These are phyloP conservation scores for Psammodynastes pulverulentus DNA, from an alignment of 2,113 vertebrate genomes.

Conservation along the genomic window DNA sequence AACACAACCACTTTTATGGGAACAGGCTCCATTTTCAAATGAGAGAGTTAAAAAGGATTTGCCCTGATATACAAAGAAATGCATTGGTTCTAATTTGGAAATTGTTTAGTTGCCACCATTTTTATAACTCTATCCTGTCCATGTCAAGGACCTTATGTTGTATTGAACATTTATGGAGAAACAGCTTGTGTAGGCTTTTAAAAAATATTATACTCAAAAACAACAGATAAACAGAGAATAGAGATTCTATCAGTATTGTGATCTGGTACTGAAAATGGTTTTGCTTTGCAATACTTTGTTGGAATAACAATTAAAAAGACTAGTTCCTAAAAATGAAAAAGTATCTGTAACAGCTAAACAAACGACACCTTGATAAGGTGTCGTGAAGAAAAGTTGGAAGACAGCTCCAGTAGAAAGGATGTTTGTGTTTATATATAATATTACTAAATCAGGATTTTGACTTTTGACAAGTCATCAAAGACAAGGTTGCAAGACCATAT, in stretches of 20 bases:
- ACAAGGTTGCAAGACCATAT: neutral
- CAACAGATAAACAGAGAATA: neutral
- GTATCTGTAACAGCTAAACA: neutral
- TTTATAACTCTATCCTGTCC: too few species aligned
- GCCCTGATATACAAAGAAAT: too few species aligned
- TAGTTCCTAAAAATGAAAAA: neutral
- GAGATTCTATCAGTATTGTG: neutral
- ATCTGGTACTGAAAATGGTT: neutral
- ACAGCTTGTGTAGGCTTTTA: neutral
- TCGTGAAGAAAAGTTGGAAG: neutral
- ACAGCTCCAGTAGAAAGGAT: neutral
- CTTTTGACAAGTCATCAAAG: neutral
- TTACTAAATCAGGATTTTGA: neutral
- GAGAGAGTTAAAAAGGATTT: too few species aligned
- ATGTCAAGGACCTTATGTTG: neutral
- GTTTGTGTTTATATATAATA: neutral
- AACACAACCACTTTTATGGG: neutral
- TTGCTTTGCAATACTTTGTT: neutral
- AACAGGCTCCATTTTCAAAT: neutral
- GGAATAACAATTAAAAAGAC: neutral
- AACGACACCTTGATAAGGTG: neutral
- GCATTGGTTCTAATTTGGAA: too few species aligned
- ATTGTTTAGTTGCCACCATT: too few species aligned
- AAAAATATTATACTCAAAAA: neutral
- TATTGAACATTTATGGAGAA: neutral